Evolutionary conservation across 1,140 invertebrate genomes (phyloP), one percentile per base, ranked within the genome.

Genomic region (Cotesia glomerata): DNA sequence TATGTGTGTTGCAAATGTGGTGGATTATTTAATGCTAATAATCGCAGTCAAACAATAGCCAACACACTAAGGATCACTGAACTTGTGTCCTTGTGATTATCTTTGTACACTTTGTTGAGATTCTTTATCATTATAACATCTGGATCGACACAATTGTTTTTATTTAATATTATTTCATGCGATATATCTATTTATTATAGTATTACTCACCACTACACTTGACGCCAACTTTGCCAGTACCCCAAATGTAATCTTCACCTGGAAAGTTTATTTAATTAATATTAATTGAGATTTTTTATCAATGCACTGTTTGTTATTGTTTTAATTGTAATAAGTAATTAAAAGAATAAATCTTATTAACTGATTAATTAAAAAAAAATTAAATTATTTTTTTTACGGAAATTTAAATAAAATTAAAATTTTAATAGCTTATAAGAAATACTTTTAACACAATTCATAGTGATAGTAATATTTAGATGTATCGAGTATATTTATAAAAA

Each of bases 181-280:
- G 4, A 58, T 54, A 58, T 18, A 32, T 58, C 8, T 26, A 54
- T 14, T 54, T 54, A 14, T 13, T 14, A 32, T 1, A 16, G 39
- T 8, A 34, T 71, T 69, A 61, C 86, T 85, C 82, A 89, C 89
- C 86, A 83, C 87, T 85, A 79, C 89, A 90, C 75, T 86, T 85
- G 32, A 86, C 79, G 26, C 88, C 90, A 71, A 90, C 86, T 83
- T 84, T 87, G 65, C 90, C 90, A 45, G 86, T 87, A 64, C 90
- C 90, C 90, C 90, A 91, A 75, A 91, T 90, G 78, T 91, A 91
- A 82, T 91, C 90, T 79, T 88, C 86, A 84, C 90, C 90, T 91
- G 71, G 3, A 75, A 74, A 69, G 49, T 35, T 39, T 45, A 75
- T 72, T 59, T 70, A 64, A 67, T 66, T 26, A 65, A 61, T 18